A percentile compares a stretch with the other conserved stretches of the same genome.
These are phyloP conservation scores for Drosophila subobscura DNA, from an alignment of 1,140 invertebrate genomes.

Conservation along the genomic window DNA sequence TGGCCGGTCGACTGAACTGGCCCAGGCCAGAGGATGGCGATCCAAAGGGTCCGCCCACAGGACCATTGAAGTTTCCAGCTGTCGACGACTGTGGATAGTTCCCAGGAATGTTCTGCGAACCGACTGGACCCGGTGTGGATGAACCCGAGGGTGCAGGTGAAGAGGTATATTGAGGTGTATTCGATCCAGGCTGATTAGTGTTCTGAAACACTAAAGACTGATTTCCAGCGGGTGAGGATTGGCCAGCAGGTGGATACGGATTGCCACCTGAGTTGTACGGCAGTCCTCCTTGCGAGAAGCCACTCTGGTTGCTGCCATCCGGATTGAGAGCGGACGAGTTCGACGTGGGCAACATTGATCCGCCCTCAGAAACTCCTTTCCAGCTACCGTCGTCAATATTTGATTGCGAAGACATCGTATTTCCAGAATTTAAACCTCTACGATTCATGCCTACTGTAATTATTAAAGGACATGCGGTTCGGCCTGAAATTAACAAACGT, in stretches of 20 bases:
- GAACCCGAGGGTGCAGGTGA: constrained; percentile 90
- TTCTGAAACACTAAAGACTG: constrained; percentile 88
- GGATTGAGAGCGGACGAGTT: constrained; percentile 72
- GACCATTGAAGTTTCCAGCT: constrained; percentile 87
- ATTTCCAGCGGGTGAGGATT: constrained; percentile 87
- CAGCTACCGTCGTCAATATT: constrained; percentile 79
- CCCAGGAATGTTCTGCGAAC: constrained; percentile 85
- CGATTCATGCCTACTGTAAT: constrained; percentile 78
- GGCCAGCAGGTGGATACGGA: constrained; percentile 82
- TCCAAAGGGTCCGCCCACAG: constrained; percentile 85
- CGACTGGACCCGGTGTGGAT: constrained; percentile 87
- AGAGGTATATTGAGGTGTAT: constrained; percentile 89
- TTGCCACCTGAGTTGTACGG: constrained; percentile 71
- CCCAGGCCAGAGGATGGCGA: constrained; percentile 87
- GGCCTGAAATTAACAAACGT: constrained; percentile 36
- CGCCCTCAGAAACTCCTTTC: constrained; percentile 73
- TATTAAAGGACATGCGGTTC: constrained; percentile 58
- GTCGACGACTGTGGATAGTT: constrained; percentile 88
- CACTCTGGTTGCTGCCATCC: constrained; percentile 73
- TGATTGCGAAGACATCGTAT: constrained; percentile 80
- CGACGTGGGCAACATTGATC: constrained; percentile 65
- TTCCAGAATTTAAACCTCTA: constrained; percentile 77
- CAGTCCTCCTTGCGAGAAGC: constrained; percentile 73
- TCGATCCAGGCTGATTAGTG: constrained; percentile 88
- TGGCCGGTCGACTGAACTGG: constrained; percentile 87